Conservation (phyloP, 2,888 invertebrate species). For the Ischnura elegans region DNA sequence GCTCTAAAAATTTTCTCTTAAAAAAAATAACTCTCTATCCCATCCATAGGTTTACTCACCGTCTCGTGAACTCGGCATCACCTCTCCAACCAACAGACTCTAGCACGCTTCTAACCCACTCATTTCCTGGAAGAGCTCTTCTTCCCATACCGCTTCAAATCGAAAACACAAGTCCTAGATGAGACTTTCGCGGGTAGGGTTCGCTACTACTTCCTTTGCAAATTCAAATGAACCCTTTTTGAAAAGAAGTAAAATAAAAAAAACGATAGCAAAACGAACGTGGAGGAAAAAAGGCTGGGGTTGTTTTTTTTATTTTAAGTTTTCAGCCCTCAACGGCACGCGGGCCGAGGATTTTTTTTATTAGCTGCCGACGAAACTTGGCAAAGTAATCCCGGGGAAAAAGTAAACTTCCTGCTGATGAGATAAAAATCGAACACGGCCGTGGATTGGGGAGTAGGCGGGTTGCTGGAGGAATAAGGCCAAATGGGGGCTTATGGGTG, state of each 20-base stretch:
- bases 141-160: neutral
- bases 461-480: neutral
- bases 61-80: neutral
- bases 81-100: neutral
- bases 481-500: neutral
- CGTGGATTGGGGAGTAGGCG: neutral
- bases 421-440: conserved; percentile 25
- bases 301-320: neutral
- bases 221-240: conserved; percentile 37
- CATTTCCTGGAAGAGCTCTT: neutral
- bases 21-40: neutral
- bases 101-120: neutral
- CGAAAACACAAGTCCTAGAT: neutral
- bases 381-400: conserved; percentile 21
- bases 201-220: neutral
- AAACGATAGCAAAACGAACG: too few relatives aligned
- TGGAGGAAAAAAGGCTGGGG: neutral
- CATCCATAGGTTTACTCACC: neutral
- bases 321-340: conserved; percentile 24
- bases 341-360: neutral
- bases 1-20: neutral
- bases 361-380: conserved; percentile 16
- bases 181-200: neutral
- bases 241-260: neutral
- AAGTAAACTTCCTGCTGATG: conserved; percentile 21